Evolutionary conservation across 2,113 vertebrate species (phyloP).

Genomic region (Cyanoderma ruficeps): DNA sequence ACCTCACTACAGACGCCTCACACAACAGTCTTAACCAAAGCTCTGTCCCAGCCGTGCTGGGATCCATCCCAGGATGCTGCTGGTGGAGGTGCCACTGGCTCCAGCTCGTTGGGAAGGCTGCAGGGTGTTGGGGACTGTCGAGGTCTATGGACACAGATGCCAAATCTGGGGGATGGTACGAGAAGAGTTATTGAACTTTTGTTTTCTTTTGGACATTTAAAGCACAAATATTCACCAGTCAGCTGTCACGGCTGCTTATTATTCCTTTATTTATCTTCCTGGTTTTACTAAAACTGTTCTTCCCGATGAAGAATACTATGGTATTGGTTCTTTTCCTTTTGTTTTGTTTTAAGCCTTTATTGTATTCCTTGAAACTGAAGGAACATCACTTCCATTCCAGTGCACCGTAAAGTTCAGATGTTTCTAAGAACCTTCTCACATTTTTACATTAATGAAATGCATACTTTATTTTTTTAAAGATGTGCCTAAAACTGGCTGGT

Average conservation of each 20-base stretch:
- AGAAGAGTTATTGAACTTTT: slow-evolving; percentile 20
- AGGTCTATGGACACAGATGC: neutral
- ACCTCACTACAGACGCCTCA: slow-evolving; percentile 92
- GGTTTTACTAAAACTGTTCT: slow-evolving; percentile 42
- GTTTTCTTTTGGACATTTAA: slow-evolving; percentile 53
- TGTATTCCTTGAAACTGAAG: slow-evolving; percentile 49
- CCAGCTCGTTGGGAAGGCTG: neutral
- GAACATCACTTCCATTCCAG: slow-evolving; percentile 48
- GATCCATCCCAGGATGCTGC: neutral
- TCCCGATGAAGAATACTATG: slow-evolving; percentile 34
- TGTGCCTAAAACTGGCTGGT: slow-evolving; percentile 64
- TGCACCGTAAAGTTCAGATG: neutral
- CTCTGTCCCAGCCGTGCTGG: neutral
- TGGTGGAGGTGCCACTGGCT: neutral
- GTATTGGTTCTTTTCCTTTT: neutral
- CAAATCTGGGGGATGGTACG: slow-evolving; percentile 24
- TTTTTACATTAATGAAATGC: slow-evolving; percentile 9
- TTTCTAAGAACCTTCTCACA: neutral
- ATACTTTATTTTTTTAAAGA: slow-evolving; percentile 57
- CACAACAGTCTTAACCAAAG: slow-evolving; percentile 81
- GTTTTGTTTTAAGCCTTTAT: neutral
- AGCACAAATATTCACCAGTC: slow-evolving; percentile 63
- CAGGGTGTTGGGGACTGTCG: neutral
- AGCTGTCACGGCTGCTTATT: slow-evolving; percentile 58
- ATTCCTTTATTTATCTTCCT: slow-evolving; percentile 46